A percentile compares a stretch with the other conserved stretches of the same genome.
Conservation (phyloP, 2,113 vertebrate genomes). For the Centropus bengalensis region DNA sequence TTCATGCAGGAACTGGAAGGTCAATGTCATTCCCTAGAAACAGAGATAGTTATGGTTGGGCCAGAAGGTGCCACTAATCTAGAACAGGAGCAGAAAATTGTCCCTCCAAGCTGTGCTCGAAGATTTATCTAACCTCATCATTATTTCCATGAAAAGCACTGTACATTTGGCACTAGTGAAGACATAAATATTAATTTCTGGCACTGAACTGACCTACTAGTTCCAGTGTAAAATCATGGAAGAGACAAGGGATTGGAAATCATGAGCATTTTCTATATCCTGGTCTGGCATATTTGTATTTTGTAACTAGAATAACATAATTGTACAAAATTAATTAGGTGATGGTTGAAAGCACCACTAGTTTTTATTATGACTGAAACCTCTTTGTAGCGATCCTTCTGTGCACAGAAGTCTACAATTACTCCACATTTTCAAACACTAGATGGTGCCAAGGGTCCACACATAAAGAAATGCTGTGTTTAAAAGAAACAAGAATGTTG, state of each 20-base stretch:
- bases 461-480: neutral
- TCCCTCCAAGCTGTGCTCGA: neutral
- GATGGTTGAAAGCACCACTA: neutral
- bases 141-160: neutral
- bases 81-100: neutral
- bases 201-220: neutral
- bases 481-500: neutral
- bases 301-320: neutral
- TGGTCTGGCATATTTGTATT: neutral
- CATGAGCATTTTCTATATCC: neutral
- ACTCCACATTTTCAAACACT: slow-evolving; percentile 21
- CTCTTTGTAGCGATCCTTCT: neutral
- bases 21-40: neutral
- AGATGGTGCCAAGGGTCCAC: slow-evolving; percentile 58
- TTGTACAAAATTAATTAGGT: neutral
- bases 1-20: neutral
- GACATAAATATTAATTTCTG: neutral
- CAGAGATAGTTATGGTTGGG: neutral
- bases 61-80: neutral
- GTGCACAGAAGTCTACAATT: neutral
- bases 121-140: neutral
- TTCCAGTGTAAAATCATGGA: neutral
- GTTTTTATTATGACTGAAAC: neutral
- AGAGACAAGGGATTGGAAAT: neutral
- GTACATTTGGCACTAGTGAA: neutral